These are phyloP conservation scores for Thalassophryne amazonica DNA, from an alignment of 2,797 vertebrate genomes.

Conservation along the genomic window DNA sequence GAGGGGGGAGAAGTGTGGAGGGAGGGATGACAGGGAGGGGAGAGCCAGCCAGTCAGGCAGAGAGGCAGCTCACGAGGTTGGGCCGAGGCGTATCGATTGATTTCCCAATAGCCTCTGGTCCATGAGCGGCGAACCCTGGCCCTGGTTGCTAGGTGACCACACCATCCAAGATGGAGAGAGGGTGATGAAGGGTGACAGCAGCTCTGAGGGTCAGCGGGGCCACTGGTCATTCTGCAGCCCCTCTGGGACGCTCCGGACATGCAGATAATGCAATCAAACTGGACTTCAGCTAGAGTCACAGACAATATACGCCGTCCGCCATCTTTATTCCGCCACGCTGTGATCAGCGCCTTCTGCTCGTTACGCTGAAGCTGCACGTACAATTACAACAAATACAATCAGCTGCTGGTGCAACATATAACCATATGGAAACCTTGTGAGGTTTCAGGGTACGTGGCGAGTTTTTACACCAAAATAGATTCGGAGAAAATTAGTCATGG, in stretches of 20 bases:
- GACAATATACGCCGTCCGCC: constrained; percentile 15
- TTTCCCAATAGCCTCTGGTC: constrained; percentile 84
- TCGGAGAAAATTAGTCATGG: constrained; percentile 39
- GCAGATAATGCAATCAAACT: constrained; percentile 71
- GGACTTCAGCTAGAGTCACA: constrained; percentile 47
- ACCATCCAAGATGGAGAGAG: constrained; percentile 83
- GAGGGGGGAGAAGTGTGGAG: constrained; percentile 24
- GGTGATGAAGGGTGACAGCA: constrained; percentile 81
- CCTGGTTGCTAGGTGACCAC: constrained; percentile 86
- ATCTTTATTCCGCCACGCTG: constrained; percentile 28
- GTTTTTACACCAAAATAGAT: constrained; percentile 17
- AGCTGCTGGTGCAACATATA: constrained; percentile 1
- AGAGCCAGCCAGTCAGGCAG: constrained; percentile 54
- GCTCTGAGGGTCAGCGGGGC: constrained; percentile 74
- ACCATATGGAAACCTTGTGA: constrained; percentile 8
- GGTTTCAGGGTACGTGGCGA: constrained; percentile 15
- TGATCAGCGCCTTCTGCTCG: constrained; percentile 20
- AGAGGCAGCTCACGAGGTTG: constrained; percentile 67
- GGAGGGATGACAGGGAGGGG: constrained; percentile 4
- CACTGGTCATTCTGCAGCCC: constrained; percentile 79
- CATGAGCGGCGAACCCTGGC: constrained; percentile 81
- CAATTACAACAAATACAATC: constrained; percentile 14
- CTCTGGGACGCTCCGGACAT: constrained; percentile 72
- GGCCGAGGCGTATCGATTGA: constrained; percentile 79
- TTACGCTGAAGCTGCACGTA: not conserved